A percentile compares a stretch with the other conserved stretches of the same genome.
phyloP scores from a whole-genome alignment of 2,113 vertebrate genomes.

The Oryzias curvinotus region DNA sequence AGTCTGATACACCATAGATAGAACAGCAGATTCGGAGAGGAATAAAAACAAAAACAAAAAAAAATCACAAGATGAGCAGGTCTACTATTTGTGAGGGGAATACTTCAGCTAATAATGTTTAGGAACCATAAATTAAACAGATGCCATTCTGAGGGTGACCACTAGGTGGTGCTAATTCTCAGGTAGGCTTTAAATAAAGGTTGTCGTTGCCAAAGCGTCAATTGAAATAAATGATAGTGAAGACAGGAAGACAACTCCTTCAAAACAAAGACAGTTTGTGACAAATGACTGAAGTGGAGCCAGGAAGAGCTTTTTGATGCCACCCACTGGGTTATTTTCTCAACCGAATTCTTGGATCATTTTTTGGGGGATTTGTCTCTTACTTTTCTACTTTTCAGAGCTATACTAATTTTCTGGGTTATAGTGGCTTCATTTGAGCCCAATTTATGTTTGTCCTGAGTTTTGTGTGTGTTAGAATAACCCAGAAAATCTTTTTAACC shows the following conservation, averaged over 20 bases:
- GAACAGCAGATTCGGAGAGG: constrained; percentile 16
- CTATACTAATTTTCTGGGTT: too few relatives aligned
- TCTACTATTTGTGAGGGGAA: constrained; percentile 46
- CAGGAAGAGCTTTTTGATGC: too few relatives aligned
- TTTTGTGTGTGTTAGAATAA: too few relatives aligned
- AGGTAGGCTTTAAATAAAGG: constrained; percentile 43
- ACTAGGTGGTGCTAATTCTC: constrained; percentile 49
- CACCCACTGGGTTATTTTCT: too few relatives aligned
- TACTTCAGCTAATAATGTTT: constrained; percentile 39
- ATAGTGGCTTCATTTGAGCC: too few relatives aligned
- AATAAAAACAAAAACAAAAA: constrained; percentile 42
- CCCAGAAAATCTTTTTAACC: too few relatives aligned
- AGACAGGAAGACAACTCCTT: constrained; percentile 5
- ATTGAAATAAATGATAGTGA: neutral
- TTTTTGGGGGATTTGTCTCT: too few relatives aligned
- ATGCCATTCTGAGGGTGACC: constrained; percentile 29
- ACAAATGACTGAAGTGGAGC: neutral
- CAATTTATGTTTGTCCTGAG: too few relatives aligned
- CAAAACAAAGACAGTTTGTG: constrained; percentile 28
- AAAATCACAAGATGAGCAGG: constrained; percentile 27
- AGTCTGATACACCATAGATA: constrained; percentile 13
- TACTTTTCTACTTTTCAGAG: too few relatives aligned
- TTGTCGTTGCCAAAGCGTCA: constrained; percentile 24
- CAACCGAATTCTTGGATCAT: too few relatives aligned
- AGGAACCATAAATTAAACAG: neutral